A percentile compares a stretch with the other conserved stretches of the same genome.
These are phyloP conservation scores for Acropora yongei DNA, from an alignment of 64 coral and sea anemone species.

Conservation along the genomic window DNA sequence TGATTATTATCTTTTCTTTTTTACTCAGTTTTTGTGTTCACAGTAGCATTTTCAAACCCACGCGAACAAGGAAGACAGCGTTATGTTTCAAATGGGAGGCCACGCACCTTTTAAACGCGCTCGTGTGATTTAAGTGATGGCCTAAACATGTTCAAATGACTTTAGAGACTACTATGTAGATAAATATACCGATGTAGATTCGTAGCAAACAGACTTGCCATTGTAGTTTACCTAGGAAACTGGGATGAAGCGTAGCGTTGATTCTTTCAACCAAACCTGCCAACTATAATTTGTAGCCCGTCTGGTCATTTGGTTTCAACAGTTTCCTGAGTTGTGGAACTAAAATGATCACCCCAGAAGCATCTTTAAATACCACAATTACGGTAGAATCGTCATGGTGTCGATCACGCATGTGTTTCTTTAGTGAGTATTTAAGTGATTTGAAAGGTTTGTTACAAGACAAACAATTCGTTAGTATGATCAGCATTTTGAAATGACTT, in stretches of 20 bases:
- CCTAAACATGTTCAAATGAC: background rate
- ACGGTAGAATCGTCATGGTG: background rate
- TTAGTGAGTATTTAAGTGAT: background rate
- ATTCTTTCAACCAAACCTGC: constrained; percentile 14
- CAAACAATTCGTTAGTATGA: background rate
- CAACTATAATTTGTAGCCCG: background rate
- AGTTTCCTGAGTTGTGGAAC: background rate
- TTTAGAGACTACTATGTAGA: background rate
- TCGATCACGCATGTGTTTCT: background rate
- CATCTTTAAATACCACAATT: background rate
- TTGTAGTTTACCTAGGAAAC: background rate
- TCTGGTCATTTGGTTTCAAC: background rate
- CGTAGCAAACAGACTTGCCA: too few species aligned
- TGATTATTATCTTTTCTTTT: background rate
- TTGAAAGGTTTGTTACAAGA: background rate
- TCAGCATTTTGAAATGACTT: background rate
- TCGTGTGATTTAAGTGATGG: background rate
- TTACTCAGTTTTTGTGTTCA: too few species aligned
- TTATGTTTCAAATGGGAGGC: background rate
- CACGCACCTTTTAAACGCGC: background rate
- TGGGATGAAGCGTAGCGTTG: background rate
- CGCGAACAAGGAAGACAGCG: too few species aligned
- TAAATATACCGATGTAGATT: too few species aligned
- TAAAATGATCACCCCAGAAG: background rate
- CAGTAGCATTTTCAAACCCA: too few species aligned